A percentile compares a stretch with the other conserved stretches of the same genome.
Conservation (phyloP, 1,140 invertebrate species). For the Leptopilina clavipes region DNA sequence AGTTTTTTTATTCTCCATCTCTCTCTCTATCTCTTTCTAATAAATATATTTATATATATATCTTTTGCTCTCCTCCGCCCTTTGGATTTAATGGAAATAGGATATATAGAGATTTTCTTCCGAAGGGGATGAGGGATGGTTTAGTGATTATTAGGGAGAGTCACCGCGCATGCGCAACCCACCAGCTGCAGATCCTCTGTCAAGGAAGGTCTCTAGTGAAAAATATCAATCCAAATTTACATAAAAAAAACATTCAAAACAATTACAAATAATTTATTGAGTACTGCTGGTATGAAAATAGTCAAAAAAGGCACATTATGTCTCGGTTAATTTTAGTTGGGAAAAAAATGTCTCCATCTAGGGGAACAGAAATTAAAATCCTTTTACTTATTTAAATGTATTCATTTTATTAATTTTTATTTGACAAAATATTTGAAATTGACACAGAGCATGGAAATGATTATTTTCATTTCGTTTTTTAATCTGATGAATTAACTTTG, state of each 20-base stretch:
- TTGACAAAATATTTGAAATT: too few species aligned
- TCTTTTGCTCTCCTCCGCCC: slow-evolving; percentile 22
- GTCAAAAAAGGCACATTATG: too few species aligned
- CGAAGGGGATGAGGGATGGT: slow-evolving; percentile 10
- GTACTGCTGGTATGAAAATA: too few species aligned
- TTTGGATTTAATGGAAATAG: neutral
- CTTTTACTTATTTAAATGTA: too few species aligned
- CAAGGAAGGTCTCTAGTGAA: neutral
- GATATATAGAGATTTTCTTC: slow-evolving; percentile 23
- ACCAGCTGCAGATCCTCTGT: slow-evolving; percentile 52
- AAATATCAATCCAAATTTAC: neutral
- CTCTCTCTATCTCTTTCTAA: slow-evolving; percentile 25
- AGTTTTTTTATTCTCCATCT: slow-evolving; percentile 8
- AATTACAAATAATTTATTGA: too few species aligned
- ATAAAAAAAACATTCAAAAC: neutral
- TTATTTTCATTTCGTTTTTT: too few species aligned
- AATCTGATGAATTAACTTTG: too few species aligned
- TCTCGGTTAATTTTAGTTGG: too few species aligned
- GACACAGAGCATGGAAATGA: too few species aligned
- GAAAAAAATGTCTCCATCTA: too few species aligned
- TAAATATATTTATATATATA: neutral
- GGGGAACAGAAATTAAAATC: too few species aligned
- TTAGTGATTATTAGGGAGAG: slow-evolving; percentile 31
- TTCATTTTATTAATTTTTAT: too few species aligned
- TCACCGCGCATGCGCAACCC: slow-evolving; percentile 41